Evolutionary conservation across 2,888 invertebrate species (phyloP), one percentile per base, ranked within the genome.

Genomic region (Thera britannica): DNA sequence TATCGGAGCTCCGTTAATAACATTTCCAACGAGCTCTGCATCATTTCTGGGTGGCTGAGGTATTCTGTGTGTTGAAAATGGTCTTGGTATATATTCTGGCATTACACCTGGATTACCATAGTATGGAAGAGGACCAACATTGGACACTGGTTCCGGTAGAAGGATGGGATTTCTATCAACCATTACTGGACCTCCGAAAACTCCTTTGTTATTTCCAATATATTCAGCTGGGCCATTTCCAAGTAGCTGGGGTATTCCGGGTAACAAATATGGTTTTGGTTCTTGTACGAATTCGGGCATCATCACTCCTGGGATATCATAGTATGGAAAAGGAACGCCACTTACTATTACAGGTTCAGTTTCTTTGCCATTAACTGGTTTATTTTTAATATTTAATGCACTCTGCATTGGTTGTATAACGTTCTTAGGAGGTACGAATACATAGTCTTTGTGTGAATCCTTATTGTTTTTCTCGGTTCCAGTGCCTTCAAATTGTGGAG

Each of bases 391-490:
- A 23, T 23, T 23, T 23, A 23, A 23, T 23, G 23, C 68, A 71
- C 38, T 68, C 0, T 58, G 68, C 38, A 46, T 46, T 6, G 64
- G 54, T 4, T 41, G 9, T 38, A 61, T 58, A 8, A 46, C 36
- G 34, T 51, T 51, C 63, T 65, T 63, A 38, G 79, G 77, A 23
- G 81, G 79, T 3, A 79, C 35, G 38, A 69, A 79, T 56, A 79
- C 65, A 69, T 70, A 79, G 35, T 73, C 71, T 48, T 70, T 73
- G 8, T 72, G 70, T 7, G 71, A 23, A 46, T 62, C 41, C 6
- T 52, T 63, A 12, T n/a, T 9, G 52, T 34, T 35, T 6, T 38
- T 46, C 51, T 54, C 38, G 38, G 52, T 12, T 23, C 36, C 0
- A 36, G 41, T 44, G 51, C 65, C 11, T 59, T 38, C 34, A 67